Percentiles rank a stretch among this genome's conserved stretches.
Evolutionary conservation across 1,140 invertebrate species (phyloP).

Genomic region (Bombus balteatus): DNA sequence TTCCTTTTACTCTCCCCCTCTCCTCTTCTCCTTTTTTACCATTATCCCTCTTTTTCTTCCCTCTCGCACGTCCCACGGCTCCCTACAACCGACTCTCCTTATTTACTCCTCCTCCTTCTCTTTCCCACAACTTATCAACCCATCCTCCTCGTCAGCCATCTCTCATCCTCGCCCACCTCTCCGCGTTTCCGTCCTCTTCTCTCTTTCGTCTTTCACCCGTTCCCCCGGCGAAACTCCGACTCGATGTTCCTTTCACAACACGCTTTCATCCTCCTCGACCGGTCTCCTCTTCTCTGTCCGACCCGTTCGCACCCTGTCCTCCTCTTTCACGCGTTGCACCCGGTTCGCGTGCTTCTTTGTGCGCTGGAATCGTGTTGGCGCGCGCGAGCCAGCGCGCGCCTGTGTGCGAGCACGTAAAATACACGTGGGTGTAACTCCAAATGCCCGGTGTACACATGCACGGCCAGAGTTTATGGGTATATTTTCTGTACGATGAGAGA

Average conservation of each 20-base stretch:
- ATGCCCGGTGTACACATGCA: constrained; percentile 14
- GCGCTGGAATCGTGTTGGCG: background rate
- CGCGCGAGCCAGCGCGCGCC: background rate
- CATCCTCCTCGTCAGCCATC: background rate
- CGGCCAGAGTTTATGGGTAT: constrained; percentile 12
- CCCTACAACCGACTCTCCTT: constrained; percentile 1
- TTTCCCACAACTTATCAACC: background rate
- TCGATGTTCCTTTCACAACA: constrained; percentile 11
- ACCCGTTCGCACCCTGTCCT: background rate
- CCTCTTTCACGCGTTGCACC: constrained; percentile 10
- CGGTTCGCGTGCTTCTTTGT: constrained; percentile 32
- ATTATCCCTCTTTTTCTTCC: background rate
- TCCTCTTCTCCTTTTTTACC: background rate
- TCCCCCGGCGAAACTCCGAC: background rate
- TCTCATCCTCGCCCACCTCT: too few relatives aligned
- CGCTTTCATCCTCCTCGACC: constrained; percentile 22
- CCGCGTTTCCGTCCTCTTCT: too few relatives aligned
- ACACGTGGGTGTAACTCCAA: constrained; percentile 36
- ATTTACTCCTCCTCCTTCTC: background rate
- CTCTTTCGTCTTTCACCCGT: background rate
- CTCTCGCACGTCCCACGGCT: background rate
- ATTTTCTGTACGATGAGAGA: constrained; percentile 4
- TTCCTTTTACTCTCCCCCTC: background rate
- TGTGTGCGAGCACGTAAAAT: constrained; percentile 14
- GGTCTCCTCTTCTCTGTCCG: background rate